Base-by-base conservation (phyloP, 2,113 vertebrate species). In the Cathartes aura region DNA sequence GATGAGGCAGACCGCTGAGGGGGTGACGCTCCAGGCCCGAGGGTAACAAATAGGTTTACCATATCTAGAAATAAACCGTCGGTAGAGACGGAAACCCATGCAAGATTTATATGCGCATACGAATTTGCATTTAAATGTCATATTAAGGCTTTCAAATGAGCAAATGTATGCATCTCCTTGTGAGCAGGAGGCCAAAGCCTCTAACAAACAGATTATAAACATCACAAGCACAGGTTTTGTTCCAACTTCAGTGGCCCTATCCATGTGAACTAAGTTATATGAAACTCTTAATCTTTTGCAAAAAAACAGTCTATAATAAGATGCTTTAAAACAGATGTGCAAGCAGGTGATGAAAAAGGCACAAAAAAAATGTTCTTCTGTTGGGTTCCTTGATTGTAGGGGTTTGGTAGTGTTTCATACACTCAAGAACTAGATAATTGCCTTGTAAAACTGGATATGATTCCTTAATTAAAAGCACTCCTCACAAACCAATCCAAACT, bases 101-200 rank as follows among this genome's bases (percentile, higher is more conserved):
- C 9, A 18, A 34, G 30, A 6, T 32, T 36, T 27, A 7, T 5
- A 9, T 3, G 0, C 3, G 7, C 4, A 0, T 2, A 0, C 0
- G 38, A n/a, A 1, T 36, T 34, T 11, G 34, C 36, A 17, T 43
- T 8, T 2, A 2, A 11, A 2, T 8, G 23, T 22, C 8, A 0
- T 0, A 2, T 1, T 10, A 2, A 7, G 62, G 34, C 4, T 18
- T n/a, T 8, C 5, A 6, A 0, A 6, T 2, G 73, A 4, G 6
- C 8, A 6, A 6, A 1, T 3, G 6, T 1, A 1, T 3, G 36
- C n/a, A 1, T 0, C 8, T 5, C 12, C 7, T 6, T 15, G 10
- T 2, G 34, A 66, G 74, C 47, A 24, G 32, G 32, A 34, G 23
- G 24, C 3, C 29, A 17, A 2, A 11, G 26, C 15, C 23, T 8